Evolutionary conservation across 1,140 invertebrate genomes (phyloP).

Genomic region (Macrobrachium rosenbergii): DNA sequence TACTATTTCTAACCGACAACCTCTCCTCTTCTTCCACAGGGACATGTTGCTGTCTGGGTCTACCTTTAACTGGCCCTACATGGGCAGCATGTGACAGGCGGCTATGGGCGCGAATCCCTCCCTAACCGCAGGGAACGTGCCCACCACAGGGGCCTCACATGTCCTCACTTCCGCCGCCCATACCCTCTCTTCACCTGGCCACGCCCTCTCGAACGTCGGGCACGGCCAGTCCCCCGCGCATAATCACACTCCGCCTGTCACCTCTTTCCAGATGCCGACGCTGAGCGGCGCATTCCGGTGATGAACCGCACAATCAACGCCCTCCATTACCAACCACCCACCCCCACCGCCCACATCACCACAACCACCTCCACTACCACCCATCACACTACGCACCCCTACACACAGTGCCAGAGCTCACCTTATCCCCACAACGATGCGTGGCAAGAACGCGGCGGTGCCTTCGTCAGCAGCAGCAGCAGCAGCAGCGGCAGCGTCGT

Average conservation of each 20-base stretch:
- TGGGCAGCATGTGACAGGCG: conserved; percentile 66
- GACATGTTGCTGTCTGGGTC: conserved; percentile 67
- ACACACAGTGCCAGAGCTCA: background rate
- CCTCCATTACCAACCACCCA: conserved; percentile 1
- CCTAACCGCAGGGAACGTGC: conserved; percentile 57
- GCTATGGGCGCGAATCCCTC: conserved; percentile 63
- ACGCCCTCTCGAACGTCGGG: conserved; percentile 56
- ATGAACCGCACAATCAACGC: conserved; percentile 48
- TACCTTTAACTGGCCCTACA: conserved; percentile 66
- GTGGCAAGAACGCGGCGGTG: too few species aligned
- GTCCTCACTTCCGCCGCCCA: conserved; percentile 60
- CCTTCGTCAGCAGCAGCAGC: too few species aligned
- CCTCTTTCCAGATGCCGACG: conserved; percentile 47
- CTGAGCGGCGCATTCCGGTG: conserved; percentile 51
- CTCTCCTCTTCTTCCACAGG: conserved; percentile 39
- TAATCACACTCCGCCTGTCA: conserved; percentile 48
- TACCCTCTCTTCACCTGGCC: conserved; percentile 56
- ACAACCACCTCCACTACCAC: background rate
- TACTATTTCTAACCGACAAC: background rate
- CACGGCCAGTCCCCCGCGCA: conserved; percentile 43
- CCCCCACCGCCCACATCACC: conserved; percentile 79
- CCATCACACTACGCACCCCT: background rate
- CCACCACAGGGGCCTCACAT: conserved; percentile 60
- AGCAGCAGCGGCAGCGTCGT: too few species aligned
- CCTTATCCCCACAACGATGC: conserved; percentile 21